These are phyloP conservation scores for Brachyistius frenatus DNA, from an alignment of 2,113 vertebrate species.

Conservation along the genomic window DNA sequence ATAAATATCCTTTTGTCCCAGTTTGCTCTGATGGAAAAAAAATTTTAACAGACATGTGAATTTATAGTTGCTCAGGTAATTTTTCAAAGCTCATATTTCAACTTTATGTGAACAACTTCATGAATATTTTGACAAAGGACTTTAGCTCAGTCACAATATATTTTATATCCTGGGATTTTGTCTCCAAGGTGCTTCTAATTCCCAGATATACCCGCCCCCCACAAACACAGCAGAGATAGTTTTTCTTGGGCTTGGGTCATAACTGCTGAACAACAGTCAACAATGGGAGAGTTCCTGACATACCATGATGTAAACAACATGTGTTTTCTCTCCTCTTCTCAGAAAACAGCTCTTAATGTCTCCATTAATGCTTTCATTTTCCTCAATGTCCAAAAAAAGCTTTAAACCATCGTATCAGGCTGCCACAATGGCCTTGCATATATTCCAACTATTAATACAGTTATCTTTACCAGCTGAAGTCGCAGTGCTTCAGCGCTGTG, in stretches of 20 bases:
- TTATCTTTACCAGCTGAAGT: slow-evolving; percentile 1
- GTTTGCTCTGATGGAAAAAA: neutral
- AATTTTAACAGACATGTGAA: neutral
- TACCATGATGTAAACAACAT: neutral
- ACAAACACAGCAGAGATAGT: neutral
- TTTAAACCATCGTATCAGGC: neutral
- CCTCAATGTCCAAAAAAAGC: neutral
- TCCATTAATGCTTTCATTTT: neutral
- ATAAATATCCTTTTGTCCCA: neutral
- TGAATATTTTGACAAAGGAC: slow-evolving; percentile 30
- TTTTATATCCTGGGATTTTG: slow-evolving; percentile 3
- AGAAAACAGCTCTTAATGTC: neutral
- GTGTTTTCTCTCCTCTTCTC: too few relatives aligned
- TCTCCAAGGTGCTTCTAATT: slow-evolving; percentile 3
- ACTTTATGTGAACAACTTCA: neutral
- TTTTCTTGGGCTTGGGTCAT: neutral
- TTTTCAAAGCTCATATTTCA: slow-evolving; percentile 9
- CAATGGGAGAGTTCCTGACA: neutral
- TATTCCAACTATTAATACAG: slow-evolving; percentile 51
- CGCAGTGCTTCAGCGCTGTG: slow-evolving; percentile 9
- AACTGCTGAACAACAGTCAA: neutral
- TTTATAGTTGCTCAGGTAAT: neutral
- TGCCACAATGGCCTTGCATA: slow-evolving; percentile 35
- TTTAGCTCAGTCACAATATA: slow-evolving; percentile 11
- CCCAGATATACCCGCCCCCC: slow-evolving; percentile 14